These are phyloP conservation scores for Perognathus longimembris DNA, from an alignment of 2,113 vertebrate genomes.

Conservation along the genomic window DNA sequence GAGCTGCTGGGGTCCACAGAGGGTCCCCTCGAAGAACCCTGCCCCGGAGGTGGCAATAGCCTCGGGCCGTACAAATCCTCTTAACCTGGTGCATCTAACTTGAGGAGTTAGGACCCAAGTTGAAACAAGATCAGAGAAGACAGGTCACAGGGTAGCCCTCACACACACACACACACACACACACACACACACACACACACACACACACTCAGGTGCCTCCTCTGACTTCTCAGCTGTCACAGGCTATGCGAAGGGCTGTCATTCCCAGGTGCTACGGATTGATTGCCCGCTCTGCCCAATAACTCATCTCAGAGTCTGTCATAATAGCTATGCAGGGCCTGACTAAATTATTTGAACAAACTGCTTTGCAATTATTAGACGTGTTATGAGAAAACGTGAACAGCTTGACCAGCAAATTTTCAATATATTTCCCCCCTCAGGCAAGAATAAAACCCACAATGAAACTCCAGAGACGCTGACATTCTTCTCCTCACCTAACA, in stretches of 20 bases:
- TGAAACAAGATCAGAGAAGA: constrained; percentile 39
- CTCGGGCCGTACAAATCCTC: background rate
- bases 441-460: constrained; percentile 78
- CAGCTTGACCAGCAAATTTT: constrained; percentile 75
- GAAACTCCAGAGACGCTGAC: constrained; percentile 57
- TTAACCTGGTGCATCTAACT: constrained; percentile 22
- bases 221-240: background rate
- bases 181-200: too few species aligned
- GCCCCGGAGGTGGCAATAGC: background rate
- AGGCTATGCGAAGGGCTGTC: background rate
- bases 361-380: constrained; percentile 68
- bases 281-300: background rate
- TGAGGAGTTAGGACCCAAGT: constrained; percentile 27
- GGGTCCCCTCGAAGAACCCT: background rate
- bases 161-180: too few species aligned
- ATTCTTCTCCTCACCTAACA: constrained; percentile 77
- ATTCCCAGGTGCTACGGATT: background rate
- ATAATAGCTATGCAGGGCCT: background rate
- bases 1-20: background rate
- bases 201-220: background rate
- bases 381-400: constrained; percentile 65
- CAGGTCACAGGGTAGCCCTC: background rate
- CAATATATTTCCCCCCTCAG: constrained; percentile 71
- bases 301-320: constrained; percentile 17
- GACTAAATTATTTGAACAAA: constrained; percentile 64